Base-by-base conservation (phyloP, 2,113 vertebrate species). In the Gulo gulo region DNA sequence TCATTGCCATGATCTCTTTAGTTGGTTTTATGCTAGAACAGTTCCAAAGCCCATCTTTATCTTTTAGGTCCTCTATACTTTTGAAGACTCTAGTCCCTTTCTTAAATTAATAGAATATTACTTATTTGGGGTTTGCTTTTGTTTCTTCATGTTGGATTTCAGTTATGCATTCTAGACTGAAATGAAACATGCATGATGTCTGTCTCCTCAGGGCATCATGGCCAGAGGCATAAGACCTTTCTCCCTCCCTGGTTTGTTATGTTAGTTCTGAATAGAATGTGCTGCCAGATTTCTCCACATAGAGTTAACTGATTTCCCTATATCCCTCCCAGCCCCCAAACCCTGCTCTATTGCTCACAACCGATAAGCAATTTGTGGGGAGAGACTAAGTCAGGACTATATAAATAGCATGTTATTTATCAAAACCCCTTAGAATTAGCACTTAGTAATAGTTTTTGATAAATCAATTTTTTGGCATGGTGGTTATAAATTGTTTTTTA, bases 401-500 rank as follows among this genome's bases (percentile, higher is more conserved):
- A 18, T 12, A 55, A 74, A 55, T 65, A 90, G 29, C 16, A n/a
- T 61, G 50, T 2, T 84, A n/a, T 39, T 63, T 63, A 79, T 61
- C 42, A 52, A 47, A 61, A 52, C 61, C 29, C 24, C 67, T 76
- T 65, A 16, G 21, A 95, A 50, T 84, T 42, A 90, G 45, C 13
- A 18, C 83, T 57, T 76, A 39, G 16, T 29, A 26, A 45, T 57
- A 9, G 15, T 13, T 91, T 59, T 83, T 65, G 79, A 65, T 55
- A 29, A 76, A 42, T 29, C 42, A 21, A 15, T 15, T 65, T 65
- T 84, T 57, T 65, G 42, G 45, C 26, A 76, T 82, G 57, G 21
- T 90, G 21, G 59, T 91, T 55, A 57, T 13, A 89, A 74, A n/a
- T 45, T 73, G 31, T 45, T 59, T 80, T 89, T 87, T 82, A 16